These are phyloP conservation scores for Lepus americanus DNA, from an alignment of 2,113 vertebrate species.

Conservation along the genomic window DNA sequence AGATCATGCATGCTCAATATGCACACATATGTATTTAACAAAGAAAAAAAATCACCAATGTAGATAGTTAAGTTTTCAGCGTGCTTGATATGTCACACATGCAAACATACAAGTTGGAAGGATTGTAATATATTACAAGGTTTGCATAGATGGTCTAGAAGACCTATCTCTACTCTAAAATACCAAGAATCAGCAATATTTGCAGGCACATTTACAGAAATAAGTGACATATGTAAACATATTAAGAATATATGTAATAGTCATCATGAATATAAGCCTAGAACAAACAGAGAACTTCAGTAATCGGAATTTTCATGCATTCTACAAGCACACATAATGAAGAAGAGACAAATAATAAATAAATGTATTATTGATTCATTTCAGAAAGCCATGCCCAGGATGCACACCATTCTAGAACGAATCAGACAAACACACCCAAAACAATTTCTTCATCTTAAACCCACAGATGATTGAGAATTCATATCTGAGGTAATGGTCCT, in stretches of 20 bases:
- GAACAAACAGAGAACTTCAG: neutral
- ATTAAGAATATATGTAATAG: neutral
- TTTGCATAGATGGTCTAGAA: neutral
- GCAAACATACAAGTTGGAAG: neutral
- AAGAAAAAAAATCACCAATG: neutral
- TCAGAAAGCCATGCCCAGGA: neutral
- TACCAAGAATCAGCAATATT: neutral
- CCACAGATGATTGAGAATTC: neutral
- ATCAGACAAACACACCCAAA: neutral
- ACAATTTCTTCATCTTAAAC: neutral
- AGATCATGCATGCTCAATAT: neutral
- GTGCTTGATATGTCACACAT: neutral
- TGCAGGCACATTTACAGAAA: neutral
- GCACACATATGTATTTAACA: neutral
- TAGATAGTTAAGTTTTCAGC: neutral
- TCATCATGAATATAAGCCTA: neutral
- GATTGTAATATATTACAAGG: neutral
- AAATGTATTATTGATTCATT: neutral
- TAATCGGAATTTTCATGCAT: neutral
- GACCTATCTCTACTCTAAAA: neutral
- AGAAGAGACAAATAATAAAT: neutral
- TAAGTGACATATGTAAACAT: neutral
- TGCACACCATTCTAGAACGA: neutral
- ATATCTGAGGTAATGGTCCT: neutral
- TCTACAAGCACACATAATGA: constrained; percentile 26